A percentile compares a stretch with the other conserved stretches of the same genome.
phyloP scores from a whole-genome alignment of 2,888 invertebrate genomes.

The Neoascia interrupta region DNA sequence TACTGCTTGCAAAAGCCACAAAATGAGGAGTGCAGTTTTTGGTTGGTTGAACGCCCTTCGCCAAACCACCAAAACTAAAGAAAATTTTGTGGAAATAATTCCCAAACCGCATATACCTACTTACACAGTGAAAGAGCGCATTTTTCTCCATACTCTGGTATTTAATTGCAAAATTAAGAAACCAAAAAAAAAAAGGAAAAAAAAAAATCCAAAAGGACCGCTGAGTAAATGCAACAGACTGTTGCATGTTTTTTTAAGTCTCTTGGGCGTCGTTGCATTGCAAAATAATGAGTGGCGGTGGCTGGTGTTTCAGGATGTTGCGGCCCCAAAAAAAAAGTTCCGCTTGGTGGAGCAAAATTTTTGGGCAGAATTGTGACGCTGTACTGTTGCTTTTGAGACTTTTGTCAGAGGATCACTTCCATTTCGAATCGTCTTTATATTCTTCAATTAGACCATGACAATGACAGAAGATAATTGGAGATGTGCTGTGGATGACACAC shows the following conservation, averaged over 20 bases:
- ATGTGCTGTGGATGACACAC: constrained; percentile 37
- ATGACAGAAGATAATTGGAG: constrained; percentile 40
- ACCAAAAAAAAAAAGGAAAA: background rate
- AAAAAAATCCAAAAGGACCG: constrained; percentile 25
- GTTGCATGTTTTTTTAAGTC: constrained; percentile 44
- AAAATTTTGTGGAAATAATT: constrained; percentile 34
- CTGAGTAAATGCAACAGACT: constrained; percentile 55
- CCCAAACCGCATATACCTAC: constrained; percentile 33
- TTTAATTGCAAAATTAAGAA: constrained; percentile 57
- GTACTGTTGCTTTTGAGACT: constrained; percentile 9
- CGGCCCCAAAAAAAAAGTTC: constrained; percentile 22
- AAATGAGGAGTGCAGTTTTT: constrained; percentile 12
- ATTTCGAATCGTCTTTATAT: constrained; percentile 45
- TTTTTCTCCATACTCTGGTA: too few relatives aligned
- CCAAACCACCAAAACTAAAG: constrained; percentile 17
- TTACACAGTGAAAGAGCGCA: too few relatives aligned
- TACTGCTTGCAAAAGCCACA: constrained; percentile 19
- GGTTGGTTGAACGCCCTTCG: constrained; percentile 30
- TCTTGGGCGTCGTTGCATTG: constrained; percentile 28
- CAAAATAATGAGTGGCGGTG: constrained; percentile 15
- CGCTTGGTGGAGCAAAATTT: constrained; percentile 30
- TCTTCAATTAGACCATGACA: constrained; percentile 57
- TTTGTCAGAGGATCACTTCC: constrained; percentile 29
- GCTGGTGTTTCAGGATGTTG: too few relatives aligned
- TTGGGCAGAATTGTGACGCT: constrained; percentile 29